Evolutionary conservation across 2,888 invertebrate genomes (phyloP).

Genomic region (Temnothorax rugatulus): DNA sequence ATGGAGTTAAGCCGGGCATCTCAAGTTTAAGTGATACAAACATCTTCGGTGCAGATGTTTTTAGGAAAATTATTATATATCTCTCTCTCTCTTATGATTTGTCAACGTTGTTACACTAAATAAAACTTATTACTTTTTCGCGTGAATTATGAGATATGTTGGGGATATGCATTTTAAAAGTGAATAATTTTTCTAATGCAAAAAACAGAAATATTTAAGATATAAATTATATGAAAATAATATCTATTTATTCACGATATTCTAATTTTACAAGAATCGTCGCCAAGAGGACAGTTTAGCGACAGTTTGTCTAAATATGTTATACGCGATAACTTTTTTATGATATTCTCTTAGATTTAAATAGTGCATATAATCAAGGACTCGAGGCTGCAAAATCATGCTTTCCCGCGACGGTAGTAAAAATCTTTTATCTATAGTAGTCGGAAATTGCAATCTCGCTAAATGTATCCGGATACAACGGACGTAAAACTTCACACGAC

Average conservation of each 20-base stretch:
- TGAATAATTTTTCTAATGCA: not conserved
- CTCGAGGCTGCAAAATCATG: not conserved
- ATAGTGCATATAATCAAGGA: not conserved
- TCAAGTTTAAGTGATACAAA: constrained; percentile 22
- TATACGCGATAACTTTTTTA: not conserved
- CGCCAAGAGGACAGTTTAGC: not conserved
- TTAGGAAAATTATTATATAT: constrained; percentile 18
- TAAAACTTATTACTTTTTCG: not conserved
- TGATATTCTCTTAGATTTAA: not conserved
- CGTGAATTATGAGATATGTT: not conserved
- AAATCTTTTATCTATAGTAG: not conserved
- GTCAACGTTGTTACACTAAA: not conserved
- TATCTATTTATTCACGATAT: not conserved
- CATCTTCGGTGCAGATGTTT: constrained; percentile 1
- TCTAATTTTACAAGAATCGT: not conserved
- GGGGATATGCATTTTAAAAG: not conserved
- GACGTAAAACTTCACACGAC: constrained; percentile 30
- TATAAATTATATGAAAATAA: no score
- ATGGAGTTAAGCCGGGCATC: constrained; percentile 46
- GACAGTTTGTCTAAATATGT: not conserved
- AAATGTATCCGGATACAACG: not conserved
- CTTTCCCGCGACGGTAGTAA: not conserved
- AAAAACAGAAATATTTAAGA: not conserved
- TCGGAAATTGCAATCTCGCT: constrained; percentile 5
- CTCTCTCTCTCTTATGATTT: not conserved